Evolutionary conservation across 37 sponge, comb jelly and placozoan species (phyloP).

Genomic region (Agelas oroides): DNA sequence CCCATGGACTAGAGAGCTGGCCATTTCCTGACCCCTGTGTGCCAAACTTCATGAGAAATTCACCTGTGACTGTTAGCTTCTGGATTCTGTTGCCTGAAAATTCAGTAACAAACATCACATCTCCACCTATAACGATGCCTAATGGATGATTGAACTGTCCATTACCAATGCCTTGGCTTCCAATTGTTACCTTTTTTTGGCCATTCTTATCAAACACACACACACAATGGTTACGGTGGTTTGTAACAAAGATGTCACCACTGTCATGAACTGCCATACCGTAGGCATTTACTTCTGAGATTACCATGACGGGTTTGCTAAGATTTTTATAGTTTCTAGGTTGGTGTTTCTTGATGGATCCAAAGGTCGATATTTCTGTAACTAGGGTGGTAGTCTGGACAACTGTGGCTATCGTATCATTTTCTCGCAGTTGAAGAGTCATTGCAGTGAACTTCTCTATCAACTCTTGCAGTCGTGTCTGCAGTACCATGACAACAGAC

Average conservation of each 20-base stretch:
- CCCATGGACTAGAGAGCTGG: slow-evolving; percentile 29
- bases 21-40: slow-evolving; percentile 22
- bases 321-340: too few relatives aligned
- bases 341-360: not conserved
- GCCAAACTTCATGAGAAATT: slow-evolving; percentile 46
- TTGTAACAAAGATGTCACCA: too few relatives aligned
- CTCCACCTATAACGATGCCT: slow-evolving; percentile 39
- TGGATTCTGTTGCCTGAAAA: slow-evolving; percentile 23
- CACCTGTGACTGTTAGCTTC: slow-evolving; percentile 20
- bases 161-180: slow-evolving; percentile 31
- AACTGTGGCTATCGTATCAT: not conserved
- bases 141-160: slow-evolving; percentile 35
- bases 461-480: not conserved
- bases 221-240: too few relatives aligned
- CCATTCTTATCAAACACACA: too few relatives aligned
- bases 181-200: too few relatives aligned
- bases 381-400: too few relatives aligned
- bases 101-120: slow-evolving; percentile 51
- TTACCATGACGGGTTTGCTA: too few relatives aligned
- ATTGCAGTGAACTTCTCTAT: not conserved
- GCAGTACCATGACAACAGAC: slow-evolving; percentile 4
- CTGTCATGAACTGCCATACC: too few relatives aligned
- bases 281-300: too few relatives aligned
- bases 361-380: too few relatives aligned
- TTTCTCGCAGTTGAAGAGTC: slow-evolving; percentile 10